A percentile compares a stretch with the other conserved stretches of the same genome.
phyloP scores from a whole-genome alignment of 2,113 vertebrate species.

The Tragelaphus strepsiceros region DNA sequence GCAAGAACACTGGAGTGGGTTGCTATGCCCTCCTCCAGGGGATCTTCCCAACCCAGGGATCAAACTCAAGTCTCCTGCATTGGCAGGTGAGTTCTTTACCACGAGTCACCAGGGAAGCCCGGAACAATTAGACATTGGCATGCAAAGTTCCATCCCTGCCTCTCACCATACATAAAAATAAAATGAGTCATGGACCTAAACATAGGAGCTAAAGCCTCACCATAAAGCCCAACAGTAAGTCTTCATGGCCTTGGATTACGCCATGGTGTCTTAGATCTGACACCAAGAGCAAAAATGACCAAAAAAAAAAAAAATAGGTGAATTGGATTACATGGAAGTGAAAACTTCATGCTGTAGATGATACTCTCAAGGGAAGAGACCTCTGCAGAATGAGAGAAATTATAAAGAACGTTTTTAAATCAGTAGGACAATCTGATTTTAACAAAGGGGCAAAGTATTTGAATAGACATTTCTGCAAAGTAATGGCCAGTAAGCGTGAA shows the following conservation, averaged over 20 bases:
- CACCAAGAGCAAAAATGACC: not conserved
- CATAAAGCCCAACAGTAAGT: too few species aligned
- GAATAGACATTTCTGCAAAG: not conserved
- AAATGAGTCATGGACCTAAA: not conserved
- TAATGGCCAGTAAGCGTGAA: not conserved
- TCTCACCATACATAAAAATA: rapidly evolving
- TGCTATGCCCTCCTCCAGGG: not conserved
- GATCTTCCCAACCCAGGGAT: not conserved
- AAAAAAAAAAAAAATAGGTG: not conserved
- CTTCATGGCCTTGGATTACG: not conserved
- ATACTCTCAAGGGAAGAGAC: not conserved
- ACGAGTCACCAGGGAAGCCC: not conserved
- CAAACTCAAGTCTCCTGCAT: not conserved
- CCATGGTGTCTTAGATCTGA: not conserved
- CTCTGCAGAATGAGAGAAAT: not conserved
- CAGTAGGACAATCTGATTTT: not conserved
- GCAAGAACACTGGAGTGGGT: not conserved
- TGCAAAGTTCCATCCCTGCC: not conserved
- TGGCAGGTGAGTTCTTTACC: not conserved
- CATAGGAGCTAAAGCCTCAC: not conserved
- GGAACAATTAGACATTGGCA: not conserved
- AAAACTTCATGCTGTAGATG: not conserved
- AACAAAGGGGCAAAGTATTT: not conserved
- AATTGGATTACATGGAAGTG: not conserved
- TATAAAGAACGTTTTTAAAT: not conserved